Evolutionary conservation across 2,888 invertebrate genomes (phyloP).

Genomic region (Amiota communis): DNA sequence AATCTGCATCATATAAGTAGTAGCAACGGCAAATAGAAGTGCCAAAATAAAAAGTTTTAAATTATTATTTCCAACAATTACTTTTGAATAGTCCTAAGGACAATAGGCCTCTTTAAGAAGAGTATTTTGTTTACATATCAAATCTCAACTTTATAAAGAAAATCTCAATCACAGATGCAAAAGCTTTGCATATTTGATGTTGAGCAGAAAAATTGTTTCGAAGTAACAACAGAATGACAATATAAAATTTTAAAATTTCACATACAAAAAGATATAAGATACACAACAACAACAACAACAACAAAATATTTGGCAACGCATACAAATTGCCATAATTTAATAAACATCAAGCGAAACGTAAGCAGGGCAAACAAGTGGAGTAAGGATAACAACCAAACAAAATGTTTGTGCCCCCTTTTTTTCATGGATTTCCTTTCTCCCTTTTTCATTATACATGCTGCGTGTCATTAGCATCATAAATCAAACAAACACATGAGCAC

Average conservation of each 20-base stretch:
- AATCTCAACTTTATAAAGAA: slow-evolving; percentile 9
- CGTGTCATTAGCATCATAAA: slow-evolving; percentile 71
- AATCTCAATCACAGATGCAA: slow-evolving; percentile 10
- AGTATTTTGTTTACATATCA: slow-evolving; percentile 7
- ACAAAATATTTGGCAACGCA: slow-evolving; percentile 44
- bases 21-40: slow-evolving; percentile 21
- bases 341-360: slow-evolving; percentile 55
- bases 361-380: no score
- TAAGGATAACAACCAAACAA: no score
- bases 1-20: slow-evolving; percentile 51
- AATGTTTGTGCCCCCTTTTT: neutral
- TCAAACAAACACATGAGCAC: slow-evolving; percentile 56
- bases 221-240: neutral
- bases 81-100: no score
- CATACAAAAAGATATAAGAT: neutral
- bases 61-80: no score
- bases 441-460: slow-evolving; percentile 37
- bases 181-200: slow-evolving; percentile 12
- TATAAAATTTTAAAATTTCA: slow-evolving; percentile 7
- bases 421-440: neutral
- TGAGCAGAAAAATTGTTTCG: neutral
- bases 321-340: slow-evolving; percentile 68
- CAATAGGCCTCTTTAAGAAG: no score
- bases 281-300: neutral
- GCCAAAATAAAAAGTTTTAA: no score